Evolutionary conservation across 1,140 invertebrate genomes (phyloP), one percentile per base, ranked within the genome.

Genomic region (Oedothorax gibbosus): DNA sequence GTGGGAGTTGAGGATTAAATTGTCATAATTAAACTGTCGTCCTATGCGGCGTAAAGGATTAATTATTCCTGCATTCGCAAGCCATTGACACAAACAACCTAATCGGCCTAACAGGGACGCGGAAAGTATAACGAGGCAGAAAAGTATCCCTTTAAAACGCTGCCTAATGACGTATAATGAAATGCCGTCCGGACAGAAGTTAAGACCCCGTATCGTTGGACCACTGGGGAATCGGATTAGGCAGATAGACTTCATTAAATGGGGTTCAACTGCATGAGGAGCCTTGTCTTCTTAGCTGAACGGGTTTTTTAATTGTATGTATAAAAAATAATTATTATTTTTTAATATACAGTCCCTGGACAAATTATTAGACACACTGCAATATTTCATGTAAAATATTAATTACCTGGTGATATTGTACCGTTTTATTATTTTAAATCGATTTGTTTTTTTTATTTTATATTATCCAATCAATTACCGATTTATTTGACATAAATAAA

Each of bases 1-100:
- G 35, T 35, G 35, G 35, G 35, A 35, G 35, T 35, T 18, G 60
- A 62, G 18, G 18, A 62, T 62, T 62, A 35, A 35, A 62, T 62
- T 62, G 60, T 15, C 60, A 18, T 62, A 62, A 62, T 62, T 62
- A 62, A 62, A 62, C 60, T 62, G 60, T 62, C 60, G 60, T 62
- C 60, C 60, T 15, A 35, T 62, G 35, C 35, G 60, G 12, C 18
- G 60, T 14, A 18, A 15, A 62, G 60, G 60, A 62, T 62, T 62
- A 62, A 62, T 62, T 62, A 62, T 14, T 18, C 60, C 60, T 14
- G 60, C 60, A 62, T 62, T 62, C 18, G 14, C 14, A 62, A 60
- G 2, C 18, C 60, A 15, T 62, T 62, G 18, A 18, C 12, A 62
- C 18, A 62, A 62, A 62, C 18, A 62, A 18, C 60, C 12, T 62